Conservation (phyloP, 2,888 invertebrate species). For the Pheosia gnoma region DNA sequence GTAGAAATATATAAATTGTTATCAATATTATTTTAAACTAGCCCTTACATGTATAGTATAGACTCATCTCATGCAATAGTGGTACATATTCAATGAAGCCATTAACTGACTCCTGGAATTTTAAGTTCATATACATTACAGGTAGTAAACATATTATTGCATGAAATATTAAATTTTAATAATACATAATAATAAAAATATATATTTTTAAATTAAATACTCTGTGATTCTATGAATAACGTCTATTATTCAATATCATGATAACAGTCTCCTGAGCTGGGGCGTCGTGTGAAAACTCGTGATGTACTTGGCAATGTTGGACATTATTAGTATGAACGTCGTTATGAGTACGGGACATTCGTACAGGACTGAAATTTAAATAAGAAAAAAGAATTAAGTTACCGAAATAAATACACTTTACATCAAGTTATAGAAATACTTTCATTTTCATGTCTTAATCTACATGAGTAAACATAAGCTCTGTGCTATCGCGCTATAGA, state of each 20-base stretch:
- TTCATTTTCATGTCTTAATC: too few relatives aligned
- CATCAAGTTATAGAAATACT: too few relatives aligned
- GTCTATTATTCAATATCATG: conserved; percentile 40
- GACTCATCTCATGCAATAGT: too few relatives aligned
- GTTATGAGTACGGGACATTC: conserved; percentile 65
- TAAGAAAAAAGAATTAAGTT: conserved; percentile 1
- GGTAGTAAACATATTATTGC: background rate
- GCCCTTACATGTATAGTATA: too few relatives aligned
- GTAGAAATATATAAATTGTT: background rate
- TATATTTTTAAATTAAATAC: conserved; percentile 75
- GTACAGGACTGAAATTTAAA: conserved; percentile 80
- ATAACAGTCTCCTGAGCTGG: conserved; percentile 46
- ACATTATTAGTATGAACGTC: conserved; percentile 41
- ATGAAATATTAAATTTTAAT: background rate
- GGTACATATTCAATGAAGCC: too few relatives aligned
- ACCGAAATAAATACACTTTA: background rate
- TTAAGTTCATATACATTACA: background rate
- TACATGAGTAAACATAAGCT: too few relatives aligned
- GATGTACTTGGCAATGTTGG: conserved; percentile 52
- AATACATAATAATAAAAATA: conserved; percentile 21
- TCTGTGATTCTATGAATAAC: conserved; percentile 68
- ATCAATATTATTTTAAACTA: background rate
- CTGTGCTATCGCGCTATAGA: too few relatives aligned
- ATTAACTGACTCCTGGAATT: too few relatives aligned
- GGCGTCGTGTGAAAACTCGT: conserved; percentile 61